A percentile compares a stretch with the other conserved stretches of the same genome.
phyloP scores from a whole-genome alignment of 2,113 vertebrate genomes.

The Corapipo altera region DNA sequence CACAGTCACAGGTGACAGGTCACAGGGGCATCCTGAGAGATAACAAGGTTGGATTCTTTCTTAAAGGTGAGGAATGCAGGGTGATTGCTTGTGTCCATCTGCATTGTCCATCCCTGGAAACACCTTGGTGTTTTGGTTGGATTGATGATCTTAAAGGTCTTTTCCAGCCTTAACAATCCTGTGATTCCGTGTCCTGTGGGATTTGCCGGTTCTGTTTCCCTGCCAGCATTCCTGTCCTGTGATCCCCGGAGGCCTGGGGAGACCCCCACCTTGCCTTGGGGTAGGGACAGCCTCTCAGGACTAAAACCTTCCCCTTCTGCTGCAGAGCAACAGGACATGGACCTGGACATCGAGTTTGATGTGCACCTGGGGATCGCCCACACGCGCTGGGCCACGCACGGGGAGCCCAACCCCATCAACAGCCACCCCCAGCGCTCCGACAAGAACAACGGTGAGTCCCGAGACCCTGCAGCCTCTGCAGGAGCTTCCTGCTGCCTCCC shows the following conservation, averaged over 20 bases:
- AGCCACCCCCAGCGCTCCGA: slow-evolving; percentile 97
- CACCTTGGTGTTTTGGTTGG: neutral
- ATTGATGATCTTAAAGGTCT: neutral
- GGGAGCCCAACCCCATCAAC: slow-evolving; percentile 90
- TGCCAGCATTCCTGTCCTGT: neutral
- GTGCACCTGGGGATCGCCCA: slow-evolving; percentile 96
- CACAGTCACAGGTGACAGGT: neutral
- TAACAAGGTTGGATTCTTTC: neutral
- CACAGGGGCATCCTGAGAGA: neutral
- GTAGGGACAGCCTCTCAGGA: neutral
- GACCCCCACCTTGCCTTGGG: accelerated
- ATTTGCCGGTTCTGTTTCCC: neutral
- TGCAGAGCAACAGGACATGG: slow-evolving; percentile 90
- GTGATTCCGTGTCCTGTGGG: neutral
- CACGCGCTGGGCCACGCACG: slow-evolving; percentile 97
- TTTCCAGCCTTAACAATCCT: neutral
- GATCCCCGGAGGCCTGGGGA: accelerated
- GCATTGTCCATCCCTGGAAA: neutral
- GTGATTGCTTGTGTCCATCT: neutral
- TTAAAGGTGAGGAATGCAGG: neutral
- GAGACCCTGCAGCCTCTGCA: too few species aligned
- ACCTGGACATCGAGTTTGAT: slow-evolving; percentile 94
- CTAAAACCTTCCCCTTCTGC: neutral
- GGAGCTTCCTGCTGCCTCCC: too few species aligned
- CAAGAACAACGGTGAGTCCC: slow-evolving; percentile 86